Percentiles rank a stretch among this genome's conserved stretches.
phyloP scores from a whole-genome alignment of 2,113 vertebrate genomes.

The Corythaixoides concolor region DNA sequence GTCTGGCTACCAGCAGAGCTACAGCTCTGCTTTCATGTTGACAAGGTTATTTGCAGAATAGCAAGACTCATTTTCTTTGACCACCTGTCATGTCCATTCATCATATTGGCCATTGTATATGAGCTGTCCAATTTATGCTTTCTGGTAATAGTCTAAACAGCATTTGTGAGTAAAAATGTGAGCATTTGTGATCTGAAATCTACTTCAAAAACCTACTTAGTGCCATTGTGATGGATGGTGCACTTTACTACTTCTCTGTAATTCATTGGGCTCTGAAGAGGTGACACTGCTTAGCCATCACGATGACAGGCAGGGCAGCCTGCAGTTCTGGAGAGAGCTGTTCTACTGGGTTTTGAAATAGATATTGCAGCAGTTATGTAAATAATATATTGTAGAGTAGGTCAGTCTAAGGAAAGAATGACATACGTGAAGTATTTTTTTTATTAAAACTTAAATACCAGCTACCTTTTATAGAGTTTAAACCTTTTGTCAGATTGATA shows the following conservation, averaged over 20 bases:
- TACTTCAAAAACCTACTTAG: conserved; percentile 79
- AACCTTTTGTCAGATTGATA: conserved; percentile 27
- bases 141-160: conserved; percentile 80
- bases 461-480: conserved; percentile 19
- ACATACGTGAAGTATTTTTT: conserved; percentile 5
- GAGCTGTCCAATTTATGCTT: conserved; percentile 75
- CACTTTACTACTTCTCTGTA: conserved; percentile 70
- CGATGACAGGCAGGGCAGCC: conserved; percentile 70
- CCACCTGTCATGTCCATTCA: conserved; percentile 86
- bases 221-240: conserved; percentile 85
- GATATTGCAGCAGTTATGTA: conserved; percentile 62
- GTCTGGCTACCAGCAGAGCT: conserved; percentile 47
- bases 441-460: conserved; percentile 49
- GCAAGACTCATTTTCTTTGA: conserved; percentile 70
- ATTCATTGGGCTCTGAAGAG: conserved; percentile 71
- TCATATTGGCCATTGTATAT: conserved; percentile 76
- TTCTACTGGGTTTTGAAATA: conserved; percentile 56
- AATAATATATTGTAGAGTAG: conserved; percentile 43
- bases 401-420: conserved; percentile 18
- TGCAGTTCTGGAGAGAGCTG: conserved; percentile 53
- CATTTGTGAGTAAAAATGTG: conserved; percentile 74
- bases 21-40: conserved; percentile 49
- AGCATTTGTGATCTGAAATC: conserved; percentile 74
- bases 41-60: conserved; percentile 75
- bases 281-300: conserved; percentile 74